Conservation (phyloP, 1,140 invertebrate genomes). For the Latrodectus geometricus region DNA sequence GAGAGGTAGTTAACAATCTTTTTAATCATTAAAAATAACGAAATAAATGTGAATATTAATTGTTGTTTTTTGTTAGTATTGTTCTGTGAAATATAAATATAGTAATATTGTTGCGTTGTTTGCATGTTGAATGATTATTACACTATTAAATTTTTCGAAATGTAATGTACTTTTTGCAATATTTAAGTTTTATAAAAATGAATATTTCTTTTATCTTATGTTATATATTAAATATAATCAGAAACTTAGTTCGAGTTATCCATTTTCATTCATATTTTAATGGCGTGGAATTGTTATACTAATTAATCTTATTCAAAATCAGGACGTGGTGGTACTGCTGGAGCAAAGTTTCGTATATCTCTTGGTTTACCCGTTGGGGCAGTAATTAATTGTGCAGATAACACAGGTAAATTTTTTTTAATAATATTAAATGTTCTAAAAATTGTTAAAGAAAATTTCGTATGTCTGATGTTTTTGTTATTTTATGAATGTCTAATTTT, state of each 20-base stretch:
- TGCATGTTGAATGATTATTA: too few species aligned
- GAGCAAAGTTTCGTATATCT: slow-evolving; percentile 99
- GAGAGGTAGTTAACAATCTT: slow-evolving; percentile 10
- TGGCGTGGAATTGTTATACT: neutral
- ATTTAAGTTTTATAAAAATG: neutral
- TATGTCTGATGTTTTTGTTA: too few species aligned
- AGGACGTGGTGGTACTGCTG: slow-evolving; percentile 99
- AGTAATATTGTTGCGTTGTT: neutral
- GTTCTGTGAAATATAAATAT: neutral
- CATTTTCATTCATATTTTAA: neutral
- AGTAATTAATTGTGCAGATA: slow-evolving; percentile 99
- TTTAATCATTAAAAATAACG: neutral
- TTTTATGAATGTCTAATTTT: too few species aligned
- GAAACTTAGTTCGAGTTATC: neutral
- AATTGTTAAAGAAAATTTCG: too few species aligned
- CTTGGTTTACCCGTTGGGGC: slow-evolving; percentile 99
- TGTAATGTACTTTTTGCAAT: neutral
- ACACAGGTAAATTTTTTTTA: slow-evolving; percentile 78
- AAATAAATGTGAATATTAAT: neutral
- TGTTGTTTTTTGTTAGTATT: neutral
- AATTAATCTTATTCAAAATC: slow-evolving; percentile 58
- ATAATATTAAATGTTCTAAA: too few species aligned
- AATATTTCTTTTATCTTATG: neutral
- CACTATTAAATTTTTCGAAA: neutral
- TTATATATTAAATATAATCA: too few species aligned